These are phyloP conservation scores for Lophius piscatorius DNA, from an alignment of 2,113 vertebrate species.

Conservation along the genomic window DNA sequence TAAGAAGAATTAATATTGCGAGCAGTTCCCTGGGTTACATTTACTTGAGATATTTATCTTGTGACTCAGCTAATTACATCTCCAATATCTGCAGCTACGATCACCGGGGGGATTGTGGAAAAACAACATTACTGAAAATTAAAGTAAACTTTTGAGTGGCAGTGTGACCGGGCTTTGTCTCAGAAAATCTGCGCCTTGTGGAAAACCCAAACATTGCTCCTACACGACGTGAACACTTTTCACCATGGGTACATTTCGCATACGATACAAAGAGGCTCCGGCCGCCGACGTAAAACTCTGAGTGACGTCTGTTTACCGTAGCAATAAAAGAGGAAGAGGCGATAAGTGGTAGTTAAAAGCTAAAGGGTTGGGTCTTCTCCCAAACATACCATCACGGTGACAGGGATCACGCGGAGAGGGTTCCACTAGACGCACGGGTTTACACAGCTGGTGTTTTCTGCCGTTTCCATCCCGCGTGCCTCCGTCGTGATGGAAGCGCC, in stretches of 20 bases:
- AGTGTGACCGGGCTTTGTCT: slow-evolving; percentile 4
- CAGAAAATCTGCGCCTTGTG: slow-evolving; percentile 23
- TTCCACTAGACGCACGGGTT: slow-evolving; percentile 9
- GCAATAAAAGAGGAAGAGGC: slow-evolving; percentile 7
- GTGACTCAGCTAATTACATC: slow-evolving; percentile 8
- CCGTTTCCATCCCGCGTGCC: slow-evolving; percentile 22
- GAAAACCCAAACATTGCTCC: slow-evolving; percentile 27
- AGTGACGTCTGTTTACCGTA: slow-evolving; percentile 17
- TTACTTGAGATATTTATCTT: slow-evolving; percentile 11
- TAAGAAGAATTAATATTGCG: background rate
- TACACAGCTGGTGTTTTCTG: slow-evolving; percentile 31
- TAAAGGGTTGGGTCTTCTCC: slow-evolving; percentile 4
- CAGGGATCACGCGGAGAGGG: slow-evolving; percentile 7
- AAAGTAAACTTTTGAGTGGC: slow-evolving; percentile 4
- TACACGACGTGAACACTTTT: slow-evolving; percentile 23
- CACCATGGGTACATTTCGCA: slow-evolving; percentile 32
- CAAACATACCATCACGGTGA: slow-evolving; percentile 8
- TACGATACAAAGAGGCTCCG: slow-evolving; percentile 21
- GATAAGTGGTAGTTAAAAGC: slow-evolving; percentile 7
- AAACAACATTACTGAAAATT: slow-evolving; percentile 5
- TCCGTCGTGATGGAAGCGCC: slow-evolving; percentile 49
- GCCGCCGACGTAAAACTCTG: slow-evolving; percentile 24
- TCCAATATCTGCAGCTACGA: slow-evolving; percentile 7
- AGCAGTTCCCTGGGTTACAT: slow-evolving; percentile 5
- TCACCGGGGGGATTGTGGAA: slow-evolving; percentile 7